Conservation (phyloP, 2,888 invertebrate genomes). For the Erebia palarica region DNA sequence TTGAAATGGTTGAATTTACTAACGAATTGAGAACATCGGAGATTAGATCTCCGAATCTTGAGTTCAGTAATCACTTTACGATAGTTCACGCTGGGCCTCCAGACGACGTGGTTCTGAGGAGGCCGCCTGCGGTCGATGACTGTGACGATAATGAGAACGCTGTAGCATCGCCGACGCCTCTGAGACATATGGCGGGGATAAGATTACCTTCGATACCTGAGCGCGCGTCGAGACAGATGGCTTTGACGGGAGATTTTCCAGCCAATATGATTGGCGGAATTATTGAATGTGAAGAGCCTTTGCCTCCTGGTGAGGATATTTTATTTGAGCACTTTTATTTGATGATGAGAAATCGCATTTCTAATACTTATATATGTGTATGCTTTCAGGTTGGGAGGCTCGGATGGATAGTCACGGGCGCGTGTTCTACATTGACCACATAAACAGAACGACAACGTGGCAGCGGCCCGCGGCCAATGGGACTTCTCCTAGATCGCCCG, state of each 20-base stretch:
- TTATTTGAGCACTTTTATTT: neutral
- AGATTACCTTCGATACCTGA: conserved; percentile 92
- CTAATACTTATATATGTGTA: neutral
- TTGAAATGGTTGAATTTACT: conserved; percentile 76
- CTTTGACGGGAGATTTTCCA: conserved; percentile 80
- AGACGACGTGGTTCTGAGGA: conserved; percentile 74
- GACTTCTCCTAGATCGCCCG: conserved; percentile 70
- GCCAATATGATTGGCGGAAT: conserved; percentile 81
- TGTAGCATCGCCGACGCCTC: conserved; percentile 83
- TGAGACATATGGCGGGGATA: conserved; percentile 87
- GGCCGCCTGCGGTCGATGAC: conserved; percentile 69
- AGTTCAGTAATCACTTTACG: conserved; percentile 82
- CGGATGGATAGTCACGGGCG: conserved; percentile 98
- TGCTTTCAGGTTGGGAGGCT: conserved; percentile 94
- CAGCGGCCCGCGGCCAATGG: conserved; percentile 87
- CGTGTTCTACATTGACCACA: conserved; percentile 98
- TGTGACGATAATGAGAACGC: conserved; percentile 74
- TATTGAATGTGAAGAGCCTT: conserved; percentile 88
- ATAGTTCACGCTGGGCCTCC: conserved; percentile 79
- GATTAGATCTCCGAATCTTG: conserved; percentile 79
- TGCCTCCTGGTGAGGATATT: conserved; percentile 88
- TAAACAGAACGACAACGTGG: conserved; percentile 98
- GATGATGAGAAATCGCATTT: neutral
- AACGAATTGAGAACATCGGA: conserved; percentile 77
- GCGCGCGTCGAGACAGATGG: conserved; percentile 82